Base-by-base conservation (phyloP, 1,140 invertebrate genomes). In the Aethina tumida region DNA sequence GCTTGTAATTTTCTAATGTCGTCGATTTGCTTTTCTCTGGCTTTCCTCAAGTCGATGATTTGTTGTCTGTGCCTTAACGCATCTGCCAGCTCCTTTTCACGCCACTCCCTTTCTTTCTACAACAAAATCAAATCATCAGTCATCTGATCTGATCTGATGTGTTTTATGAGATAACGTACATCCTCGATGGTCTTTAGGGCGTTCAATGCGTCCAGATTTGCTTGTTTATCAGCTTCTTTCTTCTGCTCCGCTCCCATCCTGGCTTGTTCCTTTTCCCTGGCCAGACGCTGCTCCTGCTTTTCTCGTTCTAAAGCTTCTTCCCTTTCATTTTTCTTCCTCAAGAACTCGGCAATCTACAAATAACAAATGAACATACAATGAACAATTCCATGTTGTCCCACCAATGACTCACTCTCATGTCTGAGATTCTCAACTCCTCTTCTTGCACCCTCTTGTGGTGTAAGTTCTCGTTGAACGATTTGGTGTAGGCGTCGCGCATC, bases 351-450 rank as follows among this genome's bases (percentile, higher is more conserved):
- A 33, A 79, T 66, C 45, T 75, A 28, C 35, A 52, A 43, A n/a
- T n/a, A n/a, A n/a, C n/a, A n/a, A n/a, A n/a, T n/a, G n/a, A n/a
- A n/a, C n/a, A n/a, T n/a, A n/a, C n/a, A n/a, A n/a, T n/a, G 38
- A 7, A 4, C 8, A 18, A 36, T 15, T 4, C n/a, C 12, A 29
- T 7, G 12, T 6, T 7, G 6, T 29, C 5, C 27, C 3, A 37
- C 14, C 5, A 17, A 17, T 19, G 8, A 30, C 35, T 39, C 39
- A 63, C 70, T 58, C 69, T 67, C 37, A 71, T 52, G 41, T 79
- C 75, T 8, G 75, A 67, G 27, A 77, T 65, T 36, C 65, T 64
- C 44, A 72, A 67, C 52, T 79, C 72, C 38, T 77, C 71, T 21
- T 59, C 55, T 36, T 77, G 64, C 53, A 76, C 59, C 4, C 59